phyloP scores from a whole-genome alignment of 92 coral and sea anemone genomes.

The Metridium senile region DNA sequence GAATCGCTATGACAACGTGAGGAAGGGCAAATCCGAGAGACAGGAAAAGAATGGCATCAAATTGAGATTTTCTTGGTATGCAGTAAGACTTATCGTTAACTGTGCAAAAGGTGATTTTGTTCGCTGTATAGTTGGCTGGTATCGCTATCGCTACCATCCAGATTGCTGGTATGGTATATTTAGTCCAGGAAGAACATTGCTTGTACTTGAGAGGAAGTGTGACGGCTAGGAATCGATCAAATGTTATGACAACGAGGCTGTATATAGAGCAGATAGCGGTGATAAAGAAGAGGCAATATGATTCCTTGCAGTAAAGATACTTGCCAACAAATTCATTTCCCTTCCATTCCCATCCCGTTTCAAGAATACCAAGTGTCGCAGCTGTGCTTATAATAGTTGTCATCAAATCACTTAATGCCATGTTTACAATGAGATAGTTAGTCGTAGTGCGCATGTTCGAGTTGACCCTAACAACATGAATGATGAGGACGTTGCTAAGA shows the following conservation, averaged over 20 bases:
- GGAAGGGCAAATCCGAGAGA: slow-evolving; percentile 14
- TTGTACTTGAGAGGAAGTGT: slow-evolving; percentile 21
- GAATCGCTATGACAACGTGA: slow-evolving; percentile 13
- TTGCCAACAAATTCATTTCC: not conserved
- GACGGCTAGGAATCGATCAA: slow-evolving; percentile 38
- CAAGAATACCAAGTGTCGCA: not conserved
- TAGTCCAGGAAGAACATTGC: slow-evolving; percentile 10
- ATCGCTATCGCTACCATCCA: slow-evolving; percentile 23
- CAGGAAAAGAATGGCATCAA: not conserved
- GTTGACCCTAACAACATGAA: slow-evolving; percentile 26
- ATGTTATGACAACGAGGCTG: slow-evolving; percentile 24
- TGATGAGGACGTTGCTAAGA: slow-evolving; percentile 25
- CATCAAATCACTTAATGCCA: slow-evolving; percentile 35
- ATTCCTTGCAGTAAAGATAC: not conserved
- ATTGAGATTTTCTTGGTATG: not conserved
- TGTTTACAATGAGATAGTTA: slow-evolving; percentile 25
- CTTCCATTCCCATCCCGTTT: not conserved
- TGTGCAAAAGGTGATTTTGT: not conserved
- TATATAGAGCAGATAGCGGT: not conserved
- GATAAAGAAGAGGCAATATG: not conserved
- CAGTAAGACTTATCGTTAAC: not conserved
- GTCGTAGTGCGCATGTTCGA: slow-evolving; percentile 24
- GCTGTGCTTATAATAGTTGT: not conserved
- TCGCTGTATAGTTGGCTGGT: not conserved
- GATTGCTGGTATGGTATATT: slow-evolving; percentile 12